Conservation (phyloP, 92 coral and sea anemone species). For the Metridium senile region DNA sequence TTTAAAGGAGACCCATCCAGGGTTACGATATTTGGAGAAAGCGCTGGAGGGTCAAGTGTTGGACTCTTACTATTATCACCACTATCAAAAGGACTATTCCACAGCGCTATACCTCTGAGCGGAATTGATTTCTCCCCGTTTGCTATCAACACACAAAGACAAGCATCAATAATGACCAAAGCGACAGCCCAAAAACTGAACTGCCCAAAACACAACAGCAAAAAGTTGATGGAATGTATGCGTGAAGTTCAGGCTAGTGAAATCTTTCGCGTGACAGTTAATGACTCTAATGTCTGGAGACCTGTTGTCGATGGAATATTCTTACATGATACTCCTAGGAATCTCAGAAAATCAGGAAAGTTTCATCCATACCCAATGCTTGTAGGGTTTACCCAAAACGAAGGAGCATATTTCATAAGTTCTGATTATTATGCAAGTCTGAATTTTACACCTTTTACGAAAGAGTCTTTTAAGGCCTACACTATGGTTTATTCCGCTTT, state of each 20-base stretch:
- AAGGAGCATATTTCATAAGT: constrained; percentile 68
- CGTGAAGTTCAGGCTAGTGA: constrained; percentile 50
- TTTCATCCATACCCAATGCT: constrained; percentile 62
- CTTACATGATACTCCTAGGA: constrained; percentile 65
- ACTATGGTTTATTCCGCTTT: no score
- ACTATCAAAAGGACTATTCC: constrained; percentile 71
- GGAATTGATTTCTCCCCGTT: constrained; percentile 76
- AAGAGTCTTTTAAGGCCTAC: not conserved
- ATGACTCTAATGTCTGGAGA: constrained; percentile 61
- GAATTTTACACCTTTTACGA: constrained; percentile 17
- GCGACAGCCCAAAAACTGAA: constrained; percentile 26
- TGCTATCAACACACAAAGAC: constrained; percentile 41
- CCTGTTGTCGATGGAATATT: constrained; percentile 72
- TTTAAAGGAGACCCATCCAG: constrained; percentile 77
- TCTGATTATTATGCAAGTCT: not conserved
- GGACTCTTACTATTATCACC: constrained; percentile 71
- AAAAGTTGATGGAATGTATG: constrained; percentile 49
- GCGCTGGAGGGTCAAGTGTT: constrained; percentile 89
- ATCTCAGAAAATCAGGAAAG: constrained; percentile 55
- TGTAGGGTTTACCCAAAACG: constrained; percentile 80
- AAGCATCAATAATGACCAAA: constrained; percentile 47
- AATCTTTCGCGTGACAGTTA: constrained; percentile 14
- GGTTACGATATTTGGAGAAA: constrained; percentile 87
- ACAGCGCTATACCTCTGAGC: constrained; percentile 73
- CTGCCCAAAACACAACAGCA: constrained; percentile 50